Percentiles rank a stretch among this genome's conserved stretches.
Evolutionary conservation across 2,888 invertebrate species (phyloP).

Genomic region (Agriopis marginaria): DNA sequence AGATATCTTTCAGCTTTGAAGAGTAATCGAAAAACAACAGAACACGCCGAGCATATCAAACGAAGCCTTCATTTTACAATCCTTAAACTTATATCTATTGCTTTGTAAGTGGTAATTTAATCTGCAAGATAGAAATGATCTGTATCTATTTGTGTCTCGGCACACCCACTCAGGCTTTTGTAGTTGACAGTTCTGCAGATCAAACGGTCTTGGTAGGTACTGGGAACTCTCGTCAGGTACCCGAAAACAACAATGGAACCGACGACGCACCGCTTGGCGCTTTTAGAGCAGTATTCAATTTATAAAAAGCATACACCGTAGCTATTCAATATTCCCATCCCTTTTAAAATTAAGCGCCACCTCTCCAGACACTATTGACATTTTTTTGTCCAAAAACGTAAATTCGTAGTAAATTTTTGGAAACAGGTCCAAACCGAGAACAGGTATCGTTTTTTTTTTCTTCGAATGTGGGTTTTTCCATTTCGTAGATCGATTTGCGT

Average conservation of each 20-base stretch:
- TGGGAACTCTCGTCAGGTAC: constrained; percentile 39
- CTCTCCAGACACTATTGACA: constrained; percentile 60
- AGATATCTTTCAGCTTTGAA: not conserved
- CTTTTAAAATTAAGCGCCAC: constrained; percentile 79
- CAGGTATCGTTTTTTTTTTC: constrained; percentile 70
- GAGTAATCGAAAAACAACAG: not conserved
- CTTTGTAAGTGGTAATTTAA: constrained; percentile 32
- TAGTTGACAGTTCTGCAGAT: constrained; percentile 54
- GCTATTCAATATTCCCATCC: constrained; percentile 31
- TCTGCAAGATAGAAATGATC: constrained; percentile 53
- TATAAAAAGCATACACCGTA: not conserved
- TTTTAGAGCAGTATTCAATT: constrained; percentile 53
- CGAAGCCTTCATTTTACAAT: not conserved
- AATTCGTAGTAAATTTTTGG: constrained; percentile 72
- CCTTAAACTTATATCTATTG: constrained; percentile 17
- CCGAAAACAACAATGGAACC: constrained; percentile 15
- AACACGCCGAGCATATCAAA: not conserved
- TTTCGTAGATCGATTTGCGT: constrained; percentile 50
- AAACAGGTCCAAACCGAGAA: constrained; percentile 62
- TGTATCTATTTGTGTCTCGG: constrained; percentile 48
- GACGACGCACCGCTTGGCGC: constrained; percentile 45
- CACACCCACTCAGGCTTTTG: constrained; percentile 63
- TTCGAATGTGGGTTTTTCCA: constrained; percentile 45
- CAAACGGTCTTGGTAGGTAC: constrained; percentile 25
- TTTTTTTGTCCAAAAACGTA: constrained; percentile 67